Evolutionary conservation across 2,888 invertebrate genomes (phyloP).

Genomic region (Plagiodera versicolora): DNA sequence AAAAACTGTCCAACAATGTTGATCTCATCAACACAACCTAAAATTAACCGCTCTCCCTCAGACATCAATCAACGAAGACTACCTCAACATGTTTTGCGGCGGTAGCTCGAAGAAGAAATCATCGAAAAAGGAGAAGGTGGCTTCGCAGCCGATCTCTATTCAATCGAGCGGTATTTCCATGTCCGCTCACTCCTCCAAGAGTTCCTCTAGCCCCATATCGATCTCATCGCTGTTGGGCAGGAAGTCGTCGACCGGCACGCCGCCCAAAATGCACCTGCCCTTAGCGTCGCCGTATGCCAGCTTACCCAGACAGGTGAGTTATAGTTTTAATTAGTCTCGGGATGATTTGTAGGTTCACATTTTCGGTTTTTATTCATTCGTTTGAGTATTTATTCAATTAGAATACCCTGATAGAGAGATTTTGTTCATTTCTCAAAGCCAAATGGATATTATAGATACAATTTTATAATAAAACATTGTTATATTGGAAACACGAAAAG

Average conservation of each 20-base stretch:
- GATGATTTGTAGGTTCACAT: too few relatives aligned
- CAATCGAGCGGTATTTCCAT: constrained; percentile 50
- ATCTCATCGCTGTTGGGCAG: constrained; percentile 40
- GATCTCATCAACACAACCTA: too few relatives aligned
- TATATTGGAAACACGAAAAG: too few relatives aligned
- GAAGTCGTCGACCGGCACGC: constrained; percentile 52
- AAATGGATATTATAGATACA: too few relatives aligned
- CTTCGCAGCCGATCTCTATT: constrained; percentile 67
- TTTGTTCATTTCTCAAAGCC: too few relatives aligned
- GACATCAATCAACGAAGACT: constrained; percentile 52
- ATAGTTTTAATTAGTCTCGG: constrained; percentile 29
- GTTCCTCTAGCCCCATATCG: constrained; percentile 40
- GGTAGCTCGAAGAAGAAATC: constrained; percentile 18
- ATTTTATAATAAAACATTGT: too few relatives aligned
- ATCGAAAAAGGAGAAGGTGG: constrained; percentile 30
- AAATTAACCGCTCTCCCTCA: background rate
- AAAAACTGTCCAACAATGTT: too few relatives aligned
- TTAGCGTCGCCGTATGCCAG: constrained; percentile 56
- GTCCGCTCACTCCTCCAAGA: constrained; percentile 39
- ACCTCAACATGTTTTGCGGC: constrained; percentile 58
- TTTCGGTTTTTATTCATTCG: constrained; percentile 48
- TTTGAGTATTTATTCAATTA: too few relatives aligned
- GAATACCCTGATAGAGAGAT: too few relatives aligned
- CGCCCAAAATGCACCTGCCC: constrained; percentile 57
- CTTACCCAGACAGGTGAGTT: constrained; percentile 46